Evolutionary conservation across 2,888 invertebrate genomes (phyloP), one percentile per base, ranked within the genome.

Genomic region (Pterostichus madidus): DNA sequence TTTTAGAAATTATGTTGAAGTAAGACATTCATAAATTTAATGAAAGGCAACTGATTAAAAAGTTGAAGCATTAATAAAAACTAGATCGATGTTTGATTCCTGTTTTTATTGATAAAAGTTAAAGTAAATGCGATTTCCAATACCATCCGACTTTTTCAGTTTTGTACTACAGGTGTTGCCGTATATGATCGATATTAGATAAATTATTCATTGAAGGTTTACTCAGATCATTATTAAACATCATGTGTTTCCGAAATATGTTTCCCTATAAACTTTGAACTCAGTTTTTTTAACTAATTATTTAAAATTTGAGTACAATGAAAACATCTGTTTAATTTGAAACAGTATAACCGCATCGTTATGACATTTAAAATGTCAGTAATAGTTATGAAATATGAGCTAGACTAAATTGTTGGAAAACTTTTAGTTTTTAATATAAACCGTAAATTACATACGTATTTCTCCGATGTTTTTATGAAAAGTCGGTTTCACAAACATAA

Each of bases 341-440:
- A 49, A 24, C 3, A 24, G 24, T 24, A 24, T 24, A 24, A 49
- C 11, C 4, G 5, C 10, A 49, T n/a, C 0, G 49, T n/a, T 11
- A 49, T 49, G 49, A 49, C 31, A 75, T 75, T 75, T 52, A 75
- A 15, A 75, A 24, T 49, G 52, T 52, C 39, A 24, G 4, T 78
- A 78, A 78, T 59, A 44, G 61, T 15, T 64, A 13, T 64, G 78
- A 79, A 61, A 64, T 79, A 79, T 61, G 44, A 79, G 46, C 6
- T 6, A 8, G 5, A 7, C 35, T 13, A 64, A 35, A 13, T 64
- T 64, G n/a, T 11, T 64, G 49, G n/a, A 49, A 49, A 49, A 3
- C 11, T 49, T 49, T 10, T 11, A 13, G 49, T 49, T 59, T 59
- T 59, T 59, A 59, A 59, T 59, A 59, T 59, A 59, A 0, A 5